phyloP scores from a whole-genome alignment of 2,797 vertebrate species.

The Halcyon smyrnensis region DNA sequence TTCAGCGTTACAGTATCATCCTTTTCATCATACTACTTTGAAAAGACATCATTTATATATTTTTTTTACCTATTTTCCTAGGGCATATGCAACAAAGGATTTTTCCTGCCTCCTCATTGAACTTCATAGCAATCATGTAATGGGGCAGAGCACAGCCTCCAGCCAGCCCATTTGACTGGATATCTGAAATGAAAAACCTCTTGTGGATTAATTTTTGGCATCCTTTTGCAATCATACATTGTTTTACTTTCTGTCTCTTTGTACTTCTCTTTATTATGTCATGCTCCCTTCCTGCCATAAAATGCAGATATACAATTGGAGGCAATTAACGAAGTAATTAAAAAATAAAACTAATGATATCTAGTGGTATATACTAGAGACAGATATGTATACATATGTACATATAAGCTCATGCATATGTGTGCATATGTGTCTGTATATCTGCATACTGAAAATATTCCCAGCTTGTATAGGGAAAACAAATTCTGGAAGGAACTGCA shows the following conservation, averaged over 20 bases:
- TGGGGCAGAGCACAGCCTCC: not conserved
- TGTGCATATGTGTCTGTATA: not conserved
- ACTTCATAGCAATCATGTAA: not conserved
- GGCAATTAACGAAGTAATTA: not conserved
- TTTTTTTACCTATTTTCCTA: not conserved
- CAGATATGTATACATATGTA: not conserved
- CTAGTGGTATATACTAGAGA: not conserved
- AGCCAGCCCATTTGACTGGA: not conserved
- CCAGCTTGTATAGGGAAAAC: not conserved
- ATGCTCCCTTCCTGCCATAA: not conserved
- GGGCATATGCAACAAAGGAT: not conserved
- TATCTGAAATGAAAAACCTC: conserved; percentile 8
- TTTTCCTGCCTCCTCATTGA: not conserved
- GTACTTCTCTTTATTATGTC: not conserved
- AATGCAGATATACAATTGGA: not conserved
- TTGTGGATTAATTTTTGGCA: conserved; percentile 3
- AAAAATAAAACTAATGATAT: not conserved
- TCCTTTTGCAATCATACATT: not conserved
- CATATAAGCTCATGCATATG: not conserved
- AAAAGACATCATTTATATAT: not conserved
- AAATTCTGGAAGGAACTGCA: not conserved
- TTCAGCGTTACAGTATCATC: not conserved
- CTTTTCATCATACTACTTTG: conserved; percentile 6
- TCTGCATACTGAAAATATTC: not conserved
- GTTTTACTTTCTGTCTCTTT: not conserved